Percentiles rank a stretch among this genome's conserved stretches.
Conservation (phyloP, 1,140 invertebrate genomes). For the Chymomyza costata region DNA sequence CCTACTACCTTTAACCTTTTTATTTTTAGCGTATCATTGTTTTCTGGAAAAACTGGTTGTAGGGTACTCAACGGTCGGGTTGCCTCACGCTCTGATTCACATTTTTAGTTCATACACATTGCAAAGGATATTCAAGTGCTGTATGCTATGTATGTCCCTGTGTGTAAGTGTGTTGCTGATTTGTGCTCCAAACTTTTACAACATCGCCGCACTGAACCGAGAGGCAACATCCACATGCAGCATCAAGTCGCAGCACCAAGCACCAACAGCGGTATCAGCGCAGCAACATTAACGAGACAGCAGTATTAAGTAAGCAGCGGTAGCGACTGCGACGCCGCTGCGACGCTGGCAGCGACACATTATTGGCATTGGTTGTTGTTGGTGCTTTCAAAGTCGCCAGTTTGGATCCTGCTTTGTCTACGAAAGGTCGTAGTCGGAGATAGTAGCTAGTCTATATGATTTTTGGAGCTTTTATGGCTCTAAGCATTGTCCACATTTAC, state of each 20-base stretch:
- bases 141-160: background rate
- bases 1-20: too few species aligned
- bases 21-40: too few species aligned
- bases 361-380: conserved; percentile 46
- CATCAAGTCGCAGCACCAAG: conserved; percentile 13
- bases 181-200: conserved; percentile 70
- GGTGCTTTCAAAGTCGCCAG: too few species aligned
- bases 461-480: too few species aligned
- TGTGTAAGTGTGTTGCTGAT: conserved; percentile 53
- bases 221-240: conserved; percentile 29
- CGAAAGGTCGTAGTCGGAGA: conserved; percentile 68
- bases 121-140: conserved; percentile 40
- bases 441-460: conserved; percentile 42
- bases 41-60: too few species aligned
- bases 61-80: too few species aligned
- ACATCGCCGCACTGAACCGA: conserved; percentile 52
- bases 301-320: conserved; percentile 20
- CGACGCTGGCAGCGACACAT: conserved; percentile 4
- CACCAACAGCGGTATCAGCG: conserved; percentile 47
- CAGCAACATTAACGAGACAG: conserved; percentile 54
- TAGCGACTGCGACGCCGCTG: conserved; percentile 32
- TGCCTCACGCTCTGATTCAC: too few species aligned
- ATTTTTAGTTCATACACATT: conserved; percentile 56
- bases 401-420: conserved; percentile 67
- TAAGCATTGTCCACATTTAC: conserved; percentile 8